Base-by-base conservation (phyloP, 2,113 vertebrate species). In the Serranochromis macrocephalus region DNA sequence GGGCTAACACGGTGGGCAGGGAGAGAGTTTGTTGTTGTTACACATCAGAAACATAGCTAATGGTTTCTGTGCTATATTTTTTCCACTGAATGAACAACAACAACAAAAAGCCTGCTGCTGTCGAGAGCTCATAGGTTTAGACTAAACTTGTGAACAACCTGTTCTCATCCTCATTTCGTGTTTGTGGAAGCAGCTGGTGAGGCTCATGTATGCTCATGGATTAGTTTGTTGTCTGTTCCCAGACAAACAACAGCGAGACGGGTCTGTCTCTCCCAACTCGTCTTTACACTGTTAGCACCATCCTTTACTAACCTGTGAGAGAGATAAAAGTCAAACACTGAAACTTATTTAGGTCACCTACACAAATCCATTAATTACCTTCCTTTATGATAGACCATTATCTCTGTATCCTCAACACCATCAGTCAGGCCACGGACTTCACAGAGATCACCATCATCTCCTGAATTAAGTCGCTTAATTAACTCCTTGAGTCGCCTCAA, bases 321-420 rank as follows among this genome's bases (percentile, higher is more conserved):
- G 19, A 36, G 19, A 36, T 12, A 36, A 63, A 31, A 33, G 8
- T 17, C 58, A 61, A 1, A 61, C 29, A 1, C 16, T 9, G 6
- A 38, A 40, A 40, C 33, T 7, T 13, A 14, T 21, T 68, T 68
- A 40, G 36, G 63, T 13, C 19, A 21, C 36, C 63, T 4, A 8
- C 11, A 68, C 7, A 4, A 68, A 38, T 4, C 7, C 11, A 21
- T 40, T 21, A 68, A 21, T 19, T 68, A 40, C 2, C 11, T 5
- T 0, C 11, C 33, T 21, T 12, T 38, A 40, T 68, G 63, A 21
- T 2, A 57, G 33, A 21, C 33, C 61, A n/a, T 21, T 21, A 68
- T 38, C 61, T 38, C 61, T 7, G 17, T 19, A n/a, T 38, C 33
- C 6, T n/a, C 17, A 38, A 38, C 17, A 38, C 24, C 24, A 57